Evolutionary conservation across 1,140 invertebrate species (phyloP).

Genomic region (Drosophila ogumai): DNA sequence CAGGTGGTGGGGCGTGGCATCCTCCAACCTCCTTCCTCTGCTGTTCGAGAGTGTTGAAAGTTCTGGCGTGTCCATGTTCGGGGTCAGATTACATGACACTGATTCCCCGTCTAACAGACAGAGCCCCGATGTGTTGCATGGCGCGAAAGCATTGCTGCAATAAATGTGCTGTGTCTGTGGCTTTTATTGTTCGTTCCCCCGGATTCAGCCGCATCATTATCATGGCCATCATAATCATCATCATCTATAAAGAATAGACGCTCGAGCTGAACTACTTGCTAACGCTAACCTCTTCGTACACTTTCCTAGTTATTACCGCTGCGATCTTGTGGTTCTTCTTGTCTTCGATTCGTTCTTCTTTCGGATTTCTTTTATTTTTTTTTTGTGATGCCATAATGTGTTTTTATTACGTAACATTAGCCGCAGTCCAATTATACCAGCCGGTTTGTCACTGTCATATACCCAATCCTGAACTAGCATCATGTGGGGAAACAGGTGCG

Average conservation of each 20-base stretch:
- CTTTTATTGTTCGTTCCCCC: conserved; percentile 45
- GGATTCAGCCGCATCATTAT: conserved; percentile 24
- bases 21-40: background rate
- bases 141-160: conserved; percentile 72
- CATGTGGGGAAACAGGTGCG: conserved; percentile 58
- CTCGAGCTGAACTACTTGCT: conserved; percentile 26
- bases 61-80: conserved; percentile 82
- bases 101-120: conserved; percentile 77
- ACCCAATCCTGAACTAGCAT: background rate
- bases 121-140: conserved; percentile 53
- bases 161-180: conserved; percentile 54
- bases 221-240: conserved; percentile 41
- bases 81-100: conserved; percentile 83
- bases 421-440: conserved; percentile 69
- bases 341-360: conserved; percentile 47
- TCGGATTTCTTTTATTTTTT: conserved; percentile 21
- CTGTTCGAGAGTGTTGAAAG: conserved; percentile 72
- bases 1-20: conserved; percentile 34
- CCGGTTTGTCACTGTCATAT: conserved; percentile 67
- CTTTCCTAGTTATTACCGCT: conserved; percentile 52
- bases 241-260: conserved; percentile 25
- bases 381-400: conserved; percentile 68
- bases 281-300: conserved; percentile 20
- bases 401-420: conserved; percentile 81
- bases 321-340: conserved; percentile 46